Percentiles rank a stretch among this genome's conserved stretches.
These are phyloP conservation scores for Papilio elwesi DNA, from an alignment of 2,888 invertebrate species.

Conservation along the genomic window DNA sequence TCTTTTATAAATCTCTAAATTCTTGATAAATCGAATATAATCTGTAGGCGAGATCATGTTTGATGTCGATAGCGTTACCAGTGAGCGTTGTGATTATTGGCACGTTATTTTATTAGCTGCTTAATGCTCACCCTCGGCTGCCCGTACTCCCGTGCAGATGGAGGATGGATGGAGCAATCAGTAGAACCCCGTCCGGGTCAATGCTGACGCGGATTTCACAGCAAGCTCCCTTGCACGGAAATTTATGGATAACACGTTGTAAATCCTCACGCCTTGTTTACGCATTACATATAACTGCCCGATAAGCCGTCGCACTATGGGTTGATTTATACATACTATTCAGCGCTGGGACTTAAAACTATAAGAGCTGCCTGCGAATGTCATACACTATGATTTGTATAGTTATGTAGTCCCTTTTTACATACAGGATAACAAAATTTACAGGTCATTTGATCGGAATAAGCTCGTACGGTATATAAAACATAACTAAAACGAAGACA, in stretches of 20 bases:
- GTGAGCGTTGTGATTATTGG: conserved; percentile 60
- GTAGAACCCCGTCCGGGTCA: conserved; percentile 62
- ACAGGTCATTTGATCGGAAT: not conserved
- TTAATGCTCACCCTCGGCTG: conserved; percentile 60
- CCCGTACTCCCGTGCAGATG: conserved; percentile 64
- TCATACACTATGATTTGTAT: conserved; percentile 4
- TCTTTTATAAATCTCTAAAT: not conserved
- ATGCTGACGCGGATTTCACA: conserved; percentile 73
- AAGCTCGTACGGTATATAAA: not conserved
- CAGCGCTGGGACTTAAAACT: conserved; percentile 16
- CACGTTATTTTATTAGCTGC: conserved; percentile 71
- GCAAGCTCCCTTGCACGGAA: conserved; percentile 63
- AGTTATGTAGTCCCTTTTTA: conserved; percentile 9
- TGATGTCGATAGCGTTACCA: conserved; percentile 47
- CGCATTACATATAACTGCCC: conserved; percentile 52
- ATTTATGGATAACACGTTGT: conserved; percentile 78
- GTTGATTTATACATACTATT: conserved; percentile 40
- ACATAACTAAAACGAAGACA: too few relatives aligned
- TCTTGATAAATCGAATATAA: conserved; percentile 30
- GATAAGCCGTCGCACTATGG: conserved; percentile 45
- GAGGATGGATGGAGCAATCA: conserved; percentile 82
- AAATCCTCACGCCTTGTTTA: conserved; percentile 70
- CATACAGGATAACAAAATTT: not conserved
- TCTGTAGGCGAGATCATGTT: conserved; percentile 42
- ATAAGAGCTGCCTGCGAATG: conserved; percentile 3